phyloP scores from a whole-genome alignment of 2,888 invertebrate species.

The Sphecodes monilicornis region DNA sequence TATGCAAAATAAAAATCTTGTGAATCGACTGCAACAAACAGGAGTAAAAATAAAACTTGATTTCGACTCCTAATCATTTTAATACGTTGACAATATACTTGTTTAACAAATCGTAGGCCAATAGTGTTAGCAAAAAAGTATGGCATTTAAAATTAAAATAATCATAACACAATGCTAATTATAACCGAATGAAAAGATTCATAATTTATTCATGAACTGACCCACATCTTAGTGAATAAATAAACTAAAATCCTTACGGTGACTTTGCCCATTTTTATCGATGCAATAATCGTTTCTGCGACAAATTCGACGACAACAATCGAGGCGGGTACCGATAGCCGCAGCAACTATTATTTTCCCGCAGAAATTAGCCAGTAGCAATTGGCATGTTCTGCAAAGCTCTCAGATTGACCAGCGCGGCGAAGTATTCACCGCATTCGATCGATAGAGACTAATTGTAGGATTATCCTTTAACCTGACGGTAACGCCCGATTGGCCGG shows the following conservation, averaged over 20 bases:
- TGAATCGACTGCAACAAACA: too few relatives aligned
- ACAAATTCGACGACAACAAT: background rate
- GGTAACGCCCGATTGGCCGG: slow-evolving; percentile 43
- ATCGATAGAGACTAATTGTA: slow-evolving; percentile 52
- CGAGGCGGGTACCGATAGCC: background rate
- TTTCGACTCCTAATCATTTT: too few relatives aligned
- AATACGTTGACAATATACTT: too few relatives aligned
- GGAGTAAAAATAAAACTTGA: too few relatives aligned
- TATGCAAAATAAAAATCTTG: too few relatives aligned
- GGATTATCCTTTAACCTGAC: slow-evolving; percentile 57
- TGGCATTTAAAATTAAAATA: too few relatives aligned
- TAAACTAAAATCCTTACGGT: background rate
- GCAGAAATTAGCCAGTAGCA: background rate
- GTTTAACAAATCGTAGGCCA: too few relatives aligned
- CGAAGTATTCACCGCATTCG: slow-evolving; percentile 46
- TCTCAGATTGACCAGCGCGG: slow-evolving; percentile 28
- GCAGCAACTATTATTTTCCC: background rate
- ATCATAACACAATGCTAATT: too few relatives aligned
- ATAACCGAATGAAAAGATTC: background rate
- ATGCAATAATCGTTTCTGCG: background rate
- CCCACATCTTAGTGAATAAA: background rate
- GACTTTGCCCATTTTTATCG: background rate
- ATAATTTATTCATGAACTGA: background rate
- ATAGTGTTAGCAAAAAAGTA: too few relatives aligned
- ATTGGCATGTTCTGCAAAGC: slow-evolving; percentile 8